Evolutionary conservation across 2,797 vertebrate species (phyloP), one percentile per base, ranked within the genome.

Genomic region (Paratrypauchen microcephalus): DNA sequence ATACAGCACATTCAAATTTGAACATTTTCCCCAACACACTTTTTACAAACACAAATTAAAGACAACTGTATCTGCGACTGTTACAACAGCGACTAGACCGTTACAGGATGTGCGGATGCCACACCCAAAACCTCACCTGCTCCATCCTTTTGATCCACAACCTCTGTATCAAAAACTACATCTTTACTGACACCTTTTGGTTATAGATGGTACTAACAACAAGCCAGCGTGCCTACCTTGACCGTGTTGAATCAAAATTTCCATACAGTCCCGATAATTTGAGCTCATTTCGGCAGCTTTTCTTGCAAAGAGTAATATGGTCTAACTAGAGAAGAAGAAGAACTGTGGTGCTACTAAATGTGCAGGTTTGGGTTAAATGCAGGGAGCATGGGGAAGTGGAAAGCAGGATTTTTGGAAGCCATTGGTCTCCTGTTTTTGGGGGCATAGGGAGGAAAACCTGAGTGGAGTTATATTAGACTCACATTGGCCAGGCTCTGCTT

Each of bases 221-320:
- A n/a, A 63, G 24, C 18, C 12, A 66, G 28, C 5, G 15, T 1
- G 78, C 93, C 89, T 93, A 94, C 93, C 92, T 94, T 93, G 93
- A 81, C 89, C 89, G 62, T 86, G 89, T 58, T 91, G 91, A 84
- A 94, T 94, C 86, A 93, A 69, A 86, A 84, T 86, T 78, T 94
- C 93, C 92, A 94, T 93, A 86, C 80, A 89, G 83, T 88, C 86
- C 85, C 85, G 68, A 62, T 82, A 72, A 78, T 62, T 77, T 68
- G 71, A 23, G 19, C 88, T 83, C 90, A 85, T 88, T 54, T 72
- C 21, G 18, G 48, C 26, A 73, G 23, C 69, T 41, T 64, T 48
- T 67, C 4, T n/a, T 30, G 15, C 66, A 69, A 52, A 67, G 24
- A 15, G 0, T 26, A 4, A 45, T 45, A 45, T 15, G 12, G 3